Conservation (phyloP, 2,888 invertebrate species). For the Muschampia plurimacula region DNA sequence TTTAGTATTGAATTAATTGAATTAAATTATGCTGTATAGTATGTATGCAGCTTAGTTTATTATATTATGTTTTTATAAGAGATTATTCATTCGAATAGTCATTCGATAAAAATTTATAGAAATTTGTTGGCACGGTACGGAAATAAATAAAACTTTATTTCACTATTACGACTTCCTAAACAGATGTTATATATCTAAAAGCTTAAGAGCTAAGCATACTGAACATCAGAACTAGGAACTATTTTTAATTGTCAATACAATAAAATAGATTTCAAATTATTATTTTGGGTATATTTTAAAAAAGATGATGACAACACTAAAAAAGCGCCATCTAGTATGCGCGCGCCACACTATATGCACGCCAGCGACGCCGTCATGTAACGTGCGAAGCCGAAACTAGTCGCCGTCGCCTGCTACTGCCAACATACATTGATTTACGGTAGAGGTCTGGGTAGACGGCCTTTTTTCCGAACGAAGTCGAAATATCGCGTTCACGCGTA, state of each 20-base stretch:
- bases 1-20: no score
- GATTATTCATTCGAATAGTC: no score
- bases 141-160: no score
- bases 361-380: slow-evolving; percentile 56
- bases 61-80: no score
- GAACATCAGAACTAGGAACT: no score
- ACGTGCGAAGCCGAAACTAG: slow-evolving; percentile 65
- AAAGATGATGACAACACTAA: slow-evolving; percentile 51
- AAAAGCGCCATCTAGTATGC: slow-evolving; percentile 63
- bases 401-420: slow-evolving; percentile 17
- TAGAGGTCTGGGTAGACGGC: slow-evolving; percentile 69
- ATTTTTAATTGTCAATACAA: no score
- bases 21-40: no score
- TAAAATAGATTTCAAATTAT: background rate
- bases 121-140: background rate
- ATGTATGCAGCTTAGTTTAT: no score
- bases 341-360: slow-evolving; percentile 37
- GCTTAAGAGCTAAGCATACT: no score
- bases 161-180: no score
- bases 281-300: background rate
- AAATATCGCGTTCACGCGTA: slow-evolving; percentile 71
- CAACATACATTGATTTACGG: slow-evolving; percentile 79
- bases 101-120: background rate
- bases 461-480: slow-evolving; percentile 74
- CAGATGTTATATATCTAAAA: no score